phyloP scores from a whole-genome alignment of 2,113 vertebrate species.

The Cephalopterus ornatus region DNA sequence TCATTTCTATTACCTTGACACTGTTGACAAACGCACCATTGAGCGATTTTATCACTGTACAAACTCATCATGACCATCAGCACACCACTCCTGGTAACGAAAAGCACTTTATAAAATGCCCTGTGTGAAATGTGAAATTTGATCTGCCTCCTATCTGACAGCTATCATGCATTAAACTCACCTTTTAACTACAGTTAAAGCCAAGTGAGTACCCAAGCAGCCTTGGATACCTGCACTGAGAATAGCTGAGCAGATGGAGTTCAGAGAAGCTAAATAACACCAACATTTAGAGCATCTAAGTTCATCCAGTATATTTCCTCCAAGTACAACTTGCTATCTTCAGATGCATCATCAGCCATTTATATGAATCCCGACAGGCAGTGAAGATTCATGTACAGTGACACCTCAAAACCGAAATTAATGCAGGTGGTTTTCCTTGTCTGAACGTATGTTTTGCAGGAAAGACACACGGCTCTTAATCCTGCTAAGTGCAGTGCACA shows the following conservation, averaged over 20 bases:
- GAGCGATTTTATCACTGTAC: background rate
- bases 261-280: background rate
- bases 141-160: background rate
- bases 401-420: background rate
- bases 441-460: background rate
- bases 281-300: background rate
- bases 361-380: background rate
- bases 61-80: slow-evolving; percentile 15
- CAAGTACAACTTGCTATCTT: rapidly evolving
- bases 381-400: background rate
- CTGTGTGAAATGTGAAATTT: slow-evolving; percentile 12
- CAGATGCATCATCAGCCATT: background rate
- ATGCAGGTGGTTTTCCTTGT: slow-evolving; percentile 2
- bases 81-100: background rate
- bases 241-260: background rate
- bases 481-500: background rate
- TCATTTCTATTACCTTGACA: slow-evolving; percentile 2
- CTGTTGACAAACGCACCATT: background rate
- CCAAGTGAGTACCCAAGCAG: background rate
- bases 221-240: background rate
- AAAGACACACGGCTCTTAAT: background rate
- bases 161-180: background rate
- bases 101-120: background rate
- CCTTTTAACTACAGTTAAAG: background rate
- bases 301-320: background rate